Percentiles rank a stretch among this genome's conserved stretches.
Evolutionary conservation across 2,113 vertebrate genomes (phyloP).

Genomic region (Pungitius pungitius): DNA sequence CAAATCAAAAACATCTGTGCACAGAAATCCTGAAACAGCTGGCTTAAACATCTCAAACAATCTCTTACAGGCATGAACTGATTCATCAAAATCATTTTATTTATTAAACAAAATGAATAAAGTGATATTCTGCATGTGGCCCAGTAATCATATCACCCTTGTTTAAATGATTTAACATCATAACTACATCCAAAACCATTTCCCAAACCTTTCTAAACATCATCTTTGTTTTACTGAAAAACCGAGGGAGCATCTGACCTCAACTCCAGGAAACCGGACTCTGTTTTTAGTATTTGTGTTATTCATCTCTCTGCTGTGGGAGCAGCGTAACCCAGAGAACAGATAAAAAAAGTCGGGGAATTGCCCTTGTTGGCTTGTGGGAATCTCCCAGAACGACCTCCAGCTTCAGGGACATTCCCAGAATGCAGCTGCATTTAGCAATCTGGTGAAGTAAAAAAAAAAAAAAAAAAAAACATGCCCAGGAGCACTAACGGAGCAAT

Average conservation of each 20-base stretch:
- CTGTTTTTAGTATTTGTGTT: not conserved
- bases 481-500: not conserved
- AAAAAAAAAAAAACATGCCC: conserved; percentile 4
- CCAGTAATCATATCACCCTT: conserved; percentile 9
- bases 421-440: conserved; percentile 62
- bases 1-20: not conserved
- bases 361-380: conserved; percentile 69
- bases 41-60: too few species aligned
- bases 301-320: conserved; percentile 39
- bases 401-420: conserved; percentile 76
- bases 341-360: conserved; percentile 67
- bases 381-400: conserved; percentile 71
- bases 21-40: not conserved
- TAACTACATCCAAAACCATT: not conserved
- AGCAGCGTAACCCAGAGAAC: conserved; percentile 10
- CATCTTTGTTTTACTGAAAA: conserved; percentile 33
- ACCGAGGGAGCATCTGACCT: conserved; percentile 1
- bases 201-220: conserved; percentile 9
- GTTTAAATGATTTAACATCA: conserved; percentile 26
- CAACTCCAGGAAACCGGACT: conserved; percentile 26
- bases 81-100: conserved; percentile 38
- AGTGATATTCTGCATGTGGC: not conserved
- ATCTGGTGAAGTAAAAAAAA: conserved; percentile 32
- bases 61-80: conserved; percentile 4
- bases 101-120: not conserved